Evolutionary conservation across 2,888 invertebrate genomes (phyloP).

Genomic region (Melanchra persicariae): DNA sequence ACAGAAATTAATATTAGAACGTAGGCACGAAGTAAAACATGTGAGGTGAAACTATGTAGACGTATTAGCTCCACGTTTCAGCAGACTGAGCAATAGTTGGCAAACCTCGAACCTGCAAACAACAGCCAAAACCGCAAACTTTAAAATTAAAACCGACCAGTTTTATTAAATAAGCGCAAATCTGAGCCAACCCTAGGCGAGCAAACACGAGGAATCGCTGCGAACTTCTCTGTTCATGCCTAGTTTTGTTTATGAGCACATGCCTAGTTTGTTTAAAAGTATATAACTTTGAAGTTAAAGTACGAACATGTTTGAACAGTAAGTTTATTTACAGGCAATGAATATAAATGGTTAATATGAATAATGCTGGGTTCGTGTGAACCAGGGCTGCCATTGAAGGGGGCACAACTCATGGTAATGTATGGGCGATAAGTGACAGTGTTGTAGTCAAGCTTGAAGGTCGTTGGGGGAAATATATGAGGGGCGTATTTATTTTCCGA

Average conservation of each 20-base stretch:
- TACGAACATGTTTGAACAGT: constrained; percentile 59
- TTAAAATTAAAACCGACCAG: constrained; percentile 51
- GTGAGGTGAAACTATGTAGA: constrained; percentile 15
- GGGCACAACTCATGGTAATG: constrained; percentile 51
- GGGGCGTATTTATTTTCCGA: constrained; percentile 40
- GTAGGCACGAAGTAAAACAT: constrained; percentile 9
- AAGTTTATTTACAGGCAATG: constrained; percentile 65
- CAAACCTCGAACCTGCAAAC: constrained; percentile 48
- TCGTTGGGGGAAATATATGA: constrained; percentile 43
- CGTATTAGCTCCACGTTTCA: constrained; percentile 19
- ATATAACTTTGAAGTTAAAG: constrained; percentile 65
- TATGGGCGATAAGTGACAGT: constrained; percentile 58
- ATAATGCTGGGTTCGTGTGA: constrained; percentile 44
- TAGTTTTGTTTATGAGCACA: constrained; percentile 61
- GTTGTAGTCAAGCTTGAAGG: constrained; percentile 49
- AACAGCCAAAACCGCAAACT: constrained; percentile 46
- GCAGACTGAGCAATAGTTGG: constrained; percentile 37
- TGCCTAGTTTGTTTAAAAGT: constrained; percentile 68
- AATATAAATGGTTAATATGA: constrained; percentile 66
- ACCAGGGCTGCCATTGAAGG: constrained; percentile 58
- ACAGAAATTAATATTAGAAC: not conserved
- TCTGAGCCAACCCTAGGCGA: constrained; percentile 56
- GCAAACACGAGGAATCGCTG: constrained; percentile 54
- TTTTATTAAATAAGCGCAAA: constrained; percentile 49
- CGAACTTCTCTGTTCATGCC: constrained; percentile 54